Base-by-base conservation (phyloP, 2,888 invertebrate genomes). In the Buathra laborator region DNA sequence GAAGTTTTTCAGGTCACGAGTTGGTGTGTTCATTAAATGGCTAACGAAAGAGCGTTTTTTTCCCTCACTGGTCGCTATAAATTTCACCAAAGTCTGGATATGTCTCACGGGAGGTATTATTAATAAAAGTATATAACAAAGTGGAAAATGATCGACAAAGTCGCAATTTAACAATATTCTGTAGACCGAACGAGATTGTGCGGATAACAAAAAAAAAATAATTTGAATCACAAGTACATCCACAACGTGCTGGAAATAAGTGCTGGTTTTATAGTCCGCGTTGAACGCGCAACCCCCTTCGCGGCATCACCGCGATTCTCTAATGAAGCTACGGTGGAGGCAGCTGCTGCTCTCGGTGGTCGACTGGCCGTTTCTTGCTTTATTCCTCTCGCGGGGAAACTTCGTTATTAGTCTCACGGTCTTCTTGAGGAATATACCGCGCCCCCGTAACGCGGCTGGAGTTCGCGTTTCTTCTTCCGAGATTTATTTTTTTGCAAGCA, bases 351-450 rank as follows among this genome's bases (percentile, higher is more conserved):
- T 51, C 24, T 67, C 37, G 32, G 70, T 62, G 75, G 66, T 29
- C 53, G 46, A 24, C 44, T 29, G 59, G 43, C 59, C 75, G 64
- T 87, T 86, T 86, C 84, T 86, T 85, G 80, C 78, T 81, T 77
- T 76, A 84, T 83, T 81, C 72, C 72, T 78, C 75, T 32, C 71
- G 62, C 56, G 46, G 72, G 32, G 32, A 85, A 86, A 86, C 81
- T 86, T 83, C 68, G 84, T 86, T 87, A 87, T 87, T 86, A 86
- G 85, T 81, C 84, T 77, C 53, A 75, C 67, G 62, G 48, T 64
- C 29, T 75, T 37, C 64, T 64, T n/a, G 64, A 46, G 16, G 48
- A 75, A 29, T 74, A 75, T 19, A 64, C 72, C 78, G 77, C 66
- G 68, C 67, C 77, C 59, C 67, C 46, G 70, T 48, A 46, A 24